Evolutionary conservation across 2,888 invertebrate genomes (phyloP), one percentile per base, ranked within the genome.

Genomic region (Cephus pygmeus): DNA sequence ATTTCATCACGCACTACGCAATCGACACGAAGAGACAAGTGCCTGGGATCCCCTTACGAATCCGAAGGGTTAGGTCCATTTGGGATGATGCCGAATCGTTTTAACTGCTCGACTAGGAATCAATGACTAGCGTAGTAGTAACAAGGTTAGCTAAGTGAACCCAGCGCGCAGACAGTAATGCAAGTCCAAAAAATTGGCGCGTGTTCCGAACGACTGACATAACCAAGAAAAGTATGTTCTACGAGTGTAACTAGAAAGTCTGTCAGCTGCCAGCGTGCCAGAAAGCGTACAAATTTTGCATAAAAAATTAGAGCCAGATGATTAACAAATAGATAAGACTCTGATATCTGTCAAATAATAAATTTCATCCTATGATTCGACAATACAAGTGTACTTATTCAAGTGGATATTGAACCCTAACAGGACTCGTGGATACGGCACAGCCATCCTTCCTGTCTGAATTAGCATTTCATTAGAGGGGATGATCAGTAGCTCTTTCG

Each of bases 381-480:
- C 40, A 2, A 23, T 23, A 9, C 40, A 23, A 56, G 23, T 56
- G 6, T 56, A 56, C 40, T 56, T 56, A 56, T 6, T 15, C 40
- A 40, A 40, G 40, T 56, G 40, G 23, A 23, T 56, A 9, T 23
- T 23, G 9, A 9, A 56, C 40, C 23, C 23, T 56, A 56, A 56
- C 9, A 23, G 40, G 40, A 23, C 40, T 23, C 4, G 40, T 15
- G 23, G 40, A 56, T 56, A 56, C 40, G 40, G 40, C 40, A 56
- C 23, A 56, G 40, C 40, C 40, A 56, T 56, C 40, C 40, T 56
- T 56, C 40, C 40, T 56, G 40, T 56, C 40, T 23, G 40, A 71
- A 71, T 71, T 71, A 71, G 34, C 71, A 71, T 71, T 71, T 71
- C 71, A 71, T 71, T 33, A 71, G 71, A 15, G 71, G 34, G 71